Base-by-base conservation (phyloP, 2,113 vertebrate species). In the Cebidichthys violaceus region DNA sequence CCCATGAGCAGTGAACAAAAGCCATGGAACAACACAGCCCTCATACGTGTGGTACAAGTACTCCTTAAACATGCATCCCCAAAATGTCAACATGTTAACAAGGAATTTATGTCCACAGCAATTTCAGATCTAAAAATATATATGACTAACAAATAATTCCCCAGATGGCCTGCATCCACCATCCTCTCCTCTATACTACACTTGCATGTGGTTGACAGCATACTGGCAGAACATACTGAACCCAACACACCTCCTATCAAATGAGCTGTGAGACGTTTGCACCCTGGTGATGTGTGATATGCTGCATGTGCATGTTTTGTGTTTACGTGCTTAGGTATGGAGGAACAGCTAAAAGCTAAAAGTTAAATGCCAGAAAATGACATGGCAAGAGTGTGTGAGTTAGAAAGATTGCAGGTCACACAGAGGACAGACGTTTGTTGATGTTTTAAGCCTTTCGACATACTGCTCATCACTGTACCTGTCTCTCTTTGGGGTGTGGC, bases 401-500 rank as follows among this genome's bases (percentile, higher is more conserved):
- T 29, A 78, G 47, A 84, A 31, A 73, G 57, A 81, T 33, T 2
- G 10, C 37, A 57, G 79, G 75, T 82, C 81, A 71, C 41, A 77
- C 61, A 77, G 70, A 83, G 79, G 79, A 86, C 83, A 70, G 69
- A 89, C 22, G 52, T 24, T 52, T 22, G 18, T 11, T 13, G 54
- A 13, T 55, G 20, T 55, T 15, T 13, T 10, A 24, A 27, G 8
- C 22, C 14, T 29, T 27, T 22, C 0, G 14, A 45, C 47, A 43
- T 14, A n/a, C 22, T 27, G n/a, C 4, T 3, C 60, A 2, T 61
- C 2, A 0, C 31, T 57, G 75, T 94, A 99, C 98, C 98, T 99
- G 96, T 99, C 98, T 96, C 98, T 97, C 95, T 98, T 97, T 93
- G 97, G 96, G 91, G 97, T 97, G 96, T 98, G 97, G 95, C 94